phyloP scores from a whole-genome alignment of 1,140 invertebrate species.

The Habropoda laboriosa region DNA sequence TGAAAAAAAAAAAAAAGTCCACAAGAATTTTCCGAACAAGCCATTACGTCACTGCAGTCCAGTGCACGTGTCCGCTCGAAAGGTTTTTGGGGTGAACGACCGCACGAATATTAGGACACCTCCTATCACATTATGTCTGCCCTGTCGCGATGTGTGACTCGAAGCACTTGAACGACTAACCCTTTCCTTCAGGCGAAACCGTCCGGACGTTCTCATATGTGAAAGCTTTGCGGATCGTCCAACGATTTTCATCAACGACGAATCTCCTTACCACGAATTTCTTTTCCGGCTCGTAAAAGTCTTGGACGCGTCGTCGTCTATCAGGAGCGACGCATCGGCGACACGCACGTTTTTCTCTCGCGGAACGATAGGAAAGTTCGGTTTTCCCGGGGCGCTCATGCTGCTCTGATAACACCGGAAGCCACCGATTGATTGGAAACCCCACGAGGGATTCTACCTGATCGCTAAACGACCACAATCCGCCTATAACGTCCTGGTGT shows the following conservation, averaged over 20 bases:
- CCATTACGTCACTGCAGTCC: slow-evolving; percentile 5
- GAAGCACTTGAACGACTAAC: slow-evolving; percentile 81
- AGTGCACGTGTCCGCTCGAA: slow-evolving; percentile 17
- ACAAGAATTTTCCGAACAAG: not conserved
- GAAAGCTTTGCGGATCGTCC: slow-evolving; percentile 29
- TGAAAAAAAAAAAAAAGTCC: too few species aligned
- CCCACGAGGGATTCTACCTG: slow-evolving; percentile 67
- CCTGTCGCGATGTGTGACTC: slow-evolving; percentile 79
- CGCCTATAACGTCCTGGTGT: slow-evolving; percentile 66
- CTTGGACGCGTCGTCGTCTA: slow-evolving; percentile 61
- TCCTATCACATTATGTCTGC: slow-evolving; percentile 74
- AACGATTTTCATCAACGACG: not conserved
- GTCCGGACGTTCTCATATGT: slow-evolving; percentile 71
- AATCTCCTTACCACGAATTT: slow-evolving; percentile 2
- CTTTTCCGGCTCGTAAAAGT: slow-evolving; percentile 55
- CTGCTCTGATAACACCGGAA: slow-evolving; percentile 81
- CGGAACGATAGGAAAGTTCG: slow-evolving; percentile 80
- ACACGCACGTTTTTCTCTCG: slow-evolving; percentile 65
- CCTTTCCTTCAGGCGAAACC: slow-evolving; percentile 73
- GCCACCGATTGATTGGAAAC: slow-evolving; percentile 82
- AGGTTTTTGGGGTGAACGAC: slow-evolving; percentile 55
- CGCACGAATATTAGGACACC: slow-evolving; percentile 74
- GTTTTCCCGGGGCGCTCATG: slow-evolving; percentile 79
- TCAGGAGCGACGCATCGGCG: slow-evolving; percentile 72
- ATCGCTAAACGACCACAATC: slow-evolving; percentile 36